Conservation (phyloP, 2,888 invertebrate species). For the Cephonodes hylas region DNA sequence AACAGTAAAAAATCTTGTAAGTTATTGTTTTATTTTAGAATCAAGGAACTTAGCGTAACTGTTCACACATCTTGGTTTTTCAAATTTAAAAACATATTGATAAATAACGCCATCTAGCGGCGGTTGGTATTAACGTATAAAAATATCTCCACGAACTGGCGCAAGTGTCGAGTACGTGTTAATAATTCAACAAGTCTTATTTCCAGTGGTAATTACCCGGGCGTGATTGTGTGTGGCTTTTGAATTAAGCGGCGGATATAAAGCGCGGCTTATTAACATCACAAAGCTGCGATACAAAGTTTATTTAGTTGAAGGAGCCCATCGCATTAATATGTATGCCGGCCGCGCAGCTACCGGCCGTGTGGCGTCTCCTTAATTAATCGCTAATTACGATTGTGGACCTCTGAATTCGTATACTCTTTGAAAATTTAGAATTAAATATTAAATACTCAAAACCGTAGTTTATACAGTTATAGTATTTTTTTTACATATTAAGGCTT, state of each 20-base stretch:
- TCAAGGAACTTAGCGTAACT: no score
- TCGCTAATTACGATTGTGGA: slow-evolving; percentile 17
- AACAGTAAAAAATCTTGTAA: no score
- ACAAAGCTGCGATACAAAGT: slow-evolving; percentile 37
- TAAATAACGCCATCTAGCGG: not conserved
- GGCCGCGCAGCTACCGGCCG: no score
- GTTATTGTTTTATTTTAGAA: no score
- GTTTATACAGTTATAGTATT: no score
- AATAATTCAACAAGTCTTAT: not conserved
- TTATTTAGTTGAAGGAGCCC: slow-evolving; percentile 36
- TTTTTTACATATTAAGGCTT: no score
- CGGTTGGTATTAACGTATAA: not conserved
- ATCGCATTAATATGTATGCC: slow-evolving; percentile 48
- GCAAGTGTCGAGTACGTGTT: not conserved
- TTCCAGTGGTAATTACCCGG: slow-evolving; percentile 17
- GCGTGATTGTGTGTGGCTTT: slow-evolving; percentile 18
- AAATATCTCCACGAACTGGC: not conserved
- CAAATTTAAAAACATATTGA: not conserved
- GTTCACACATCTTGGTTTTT: not conserved
- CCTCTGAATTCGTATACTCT: not conserved
- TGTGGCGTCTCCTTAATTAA: slow-evolving; percentile 24
- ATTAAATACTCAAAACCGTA: no score
- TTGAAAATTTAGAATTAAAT: no score
- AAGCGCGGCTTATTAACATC: slow-evolving; percentile 32
- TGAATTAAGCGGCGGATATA: not conserved